phyloP scores from a whole-genome alignment of 2,113 vertebrate genomes.

The Oreochromis spilurus region DNA sequence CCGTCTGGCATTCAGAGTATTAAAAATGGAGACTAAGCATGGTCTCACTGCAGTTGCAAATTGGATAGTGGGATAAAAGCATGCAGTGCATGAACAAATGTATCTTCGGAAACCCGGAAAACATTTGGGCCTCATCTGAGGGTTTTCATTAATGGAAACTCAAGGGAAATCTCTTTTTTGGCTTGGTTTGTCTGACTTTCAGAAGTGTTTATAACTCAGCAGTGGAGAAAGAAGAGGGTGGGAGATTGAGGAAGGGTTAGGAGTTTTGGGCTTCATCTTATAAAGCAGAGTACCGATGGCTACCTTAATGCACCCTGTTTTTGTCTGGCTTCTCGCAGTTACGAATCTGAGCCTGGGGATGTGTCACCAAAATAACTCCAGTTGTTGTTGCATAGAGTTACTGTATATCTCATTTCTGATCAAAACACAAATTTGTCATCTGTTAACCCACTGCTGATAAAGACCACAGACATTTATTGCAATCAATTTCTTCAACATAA shows the following conservation, averaged over 20 bases:
- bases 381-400: background rate
- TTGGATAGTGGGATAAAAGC: background rate
- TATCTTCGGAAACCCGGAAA: background rate
- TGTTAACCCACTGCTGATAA: background rate
- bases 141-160: constrained; percentile 26
- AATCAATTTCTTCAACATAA: background rate
- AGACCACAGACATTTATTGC: background rate
- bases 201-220: background rate
- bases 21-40: background rate
- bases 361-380: constrained; percentile 2
- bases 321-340: background rate
- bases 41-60: constrained; percentile 28
- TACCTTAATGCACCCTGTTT: constrained; percentile 29
- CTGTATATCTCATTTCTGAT: background rate
- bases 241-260: background rate
- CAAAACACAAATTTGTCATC: background rate
- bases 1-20: background rate
- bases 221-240: background rate
- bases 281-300: background rate
- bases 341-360: background rate
- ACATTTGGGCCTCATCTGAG: constrained; percentile 5
- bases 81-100: background rate
- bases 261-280: background rate
- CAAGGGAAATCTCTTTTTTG: constrained; percentile 39
- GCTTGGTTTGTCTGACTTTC: background rate